These are phyloP conservation scores for Aphelenchoides avenae DNA, from an alignment of 1,140 invertebrate genomes.

Conservation along the genomic window DNA sequence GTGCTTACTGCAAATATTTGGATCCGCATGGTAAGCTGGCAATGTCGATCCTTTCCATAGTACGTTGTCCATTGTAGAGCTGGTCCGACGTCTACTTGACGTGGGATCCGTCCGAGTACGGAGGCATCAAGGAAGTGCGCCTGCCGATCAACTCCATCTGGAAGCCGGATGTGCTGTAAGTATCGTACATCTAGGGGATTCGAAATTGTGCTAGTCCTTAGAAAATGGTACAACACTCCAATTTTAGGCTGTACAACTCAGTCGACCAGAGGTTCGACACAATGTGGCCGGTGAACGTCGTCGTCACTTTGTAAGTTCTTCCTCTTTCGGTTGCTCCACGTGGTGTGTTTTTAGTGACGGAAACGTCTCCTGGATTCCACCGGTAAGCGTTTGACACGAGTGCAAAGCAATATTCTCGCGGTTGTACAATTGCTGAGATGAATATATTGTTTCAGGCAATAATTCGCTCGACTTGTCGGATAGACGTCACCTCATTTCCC, in stretches of 20 bases:
- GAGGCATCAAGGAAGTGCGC: conserved; percentile 85
- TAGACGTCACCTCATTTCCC: conserved; percentile 67
- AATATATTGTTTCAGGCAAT: too few relatives aligned
- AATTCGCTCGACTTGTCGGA: conserved; percentile 98
- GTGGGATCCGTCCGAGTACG: conserved; percentile 93
- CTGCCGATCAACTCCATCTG: conserved; percentile 92
- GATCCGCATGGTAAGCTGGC: conserved; percentile 61
- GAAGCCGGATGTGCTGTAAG: conserved; percentile 92
- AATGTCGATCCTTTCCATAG: neutral
- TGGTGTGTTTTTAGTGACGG: conserved; percentile 72
- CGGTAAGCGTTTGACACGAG: too few relatives aligned
- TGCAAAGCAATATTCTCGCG: too few relatives aligned
- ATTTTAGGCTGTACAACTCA: conserved; percentile 41
- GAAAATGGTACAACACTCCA: neutral
- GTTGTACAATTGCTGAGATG: too few relatives aligned
- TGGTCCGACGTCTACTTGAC: conserved; percentile 96
- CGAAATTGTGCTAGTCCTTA: neutral
- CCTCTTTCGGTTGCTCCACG: too few relatives aligned
- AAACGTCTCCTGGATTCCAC: conserved; percentile 89
- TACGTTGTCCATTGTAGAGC: conserved; percentile 73
- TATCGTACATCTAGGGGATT: conserved; percentile 65
- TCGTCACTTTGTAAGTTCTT: conserved; percentile 48
- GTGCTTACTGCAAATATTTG: conserved; percentile 67
- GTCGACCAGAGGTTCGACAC: conserved; percentile 57
- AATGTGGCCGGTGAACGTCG: conserved; percentile 59